A percentile compares a stretch with the other conserved stretches of the same genome.
These are phyloP conservation scores for Phacellophora camtschatica DNA, from an alignment of 30 jellyfish, hydroid and myxozoan species.

Conservation along the genomic window DNA sequence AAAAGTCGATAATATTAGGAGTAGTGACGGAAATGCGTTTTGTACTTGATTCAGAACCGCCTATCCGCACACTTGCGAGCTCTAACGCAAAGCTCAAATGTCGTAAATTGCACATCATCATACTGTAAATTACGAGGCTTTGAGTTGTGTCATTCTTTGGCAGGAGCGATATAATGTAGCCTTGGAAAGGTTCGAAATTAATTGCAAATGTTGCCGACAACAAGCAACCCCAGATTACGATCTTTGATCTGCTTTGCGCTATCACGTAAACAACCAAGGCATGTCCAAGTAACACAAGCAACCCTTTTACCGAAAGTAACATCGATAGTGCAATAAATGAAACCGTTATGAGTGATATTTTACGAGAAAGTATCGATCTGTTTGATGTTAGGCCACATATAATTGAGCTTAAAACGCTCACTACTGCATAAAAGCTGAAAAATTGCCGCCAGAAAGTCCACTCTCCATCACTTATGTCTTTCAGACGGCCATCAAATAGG, in stretches of 20 bases:
- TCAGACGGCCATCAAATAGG: constrained; percentile 38
- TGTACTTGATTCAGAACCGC: background rate
- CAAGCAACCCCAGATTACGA: constrained; percentile 7
- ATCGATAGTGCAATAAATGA: constrained; percentile 50
- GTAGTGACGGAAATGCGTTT: background rate
- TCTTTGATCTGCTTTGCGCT: constrained; percentile 2
- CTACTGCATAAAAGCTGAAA: constrained; percentile 15
- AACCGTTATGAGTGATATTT: constrained; percentile 49
- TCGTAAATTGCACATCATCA: constrained; percentile 70
- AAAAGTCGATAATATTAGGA: constrained; percentile 56
- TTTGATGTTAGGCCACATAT: constrained; percentile 10
- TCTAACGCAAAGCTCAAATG: constrained; percentile 67
- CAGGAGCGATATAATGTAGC: constrained; percentile 16
- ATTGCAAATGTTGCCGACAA: constrained; percentile 51
- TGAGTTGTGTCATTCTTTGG: constrained; percentile 41
- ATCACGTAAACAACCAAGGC: constrained; percentile 27
- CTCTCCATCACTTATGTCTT: constrained; percentile 63
- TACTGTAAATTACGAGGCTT: constrained; percentile 24
- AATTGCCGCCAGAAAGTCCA: constrained; percentile 79
- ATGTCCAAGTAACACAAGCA: constrained; percentile 10
- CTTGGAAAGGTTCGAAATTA: constrained; percentile 54
- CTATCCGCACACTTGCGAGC: constrained; percentile 13
- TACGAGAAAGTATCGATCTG: constrained; percentile 41
- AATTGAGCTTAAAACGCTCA: constrained; percentile 33
- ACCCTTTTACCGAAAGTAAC: constrained; percentile 29